Evolutionary conservation across 2,797 vertebrate species (phyloP), one percentile per base, ranked within the genome.

Genomic region (Lemur catta): DNA sequence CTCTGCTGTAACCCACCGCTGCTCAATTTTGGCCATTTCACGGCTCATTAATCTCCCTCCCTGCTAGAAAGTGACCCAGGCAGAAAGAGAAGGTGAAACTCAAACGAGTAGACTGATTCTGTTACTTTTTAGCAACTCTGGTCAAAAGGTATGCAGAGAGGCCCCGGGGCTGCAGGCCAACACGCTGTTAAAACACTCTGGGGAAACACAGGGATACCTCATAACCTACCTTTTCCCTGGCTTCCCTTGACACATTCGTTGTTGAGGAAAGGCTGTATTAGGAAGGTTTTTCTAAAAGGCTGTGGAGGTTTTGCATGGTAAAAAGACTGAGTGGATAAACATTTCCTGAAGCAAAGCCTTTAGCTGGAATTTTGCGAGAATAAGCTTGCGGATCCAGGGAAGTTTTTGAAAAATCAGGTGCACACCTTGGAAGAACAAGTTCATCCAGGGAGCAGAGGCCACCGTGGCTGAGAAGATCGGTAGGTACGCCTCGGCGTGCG

Each of bases 101-200:
- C 26, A 59, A 59, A 59, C 10, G 4, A 59, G 57, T 59, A 28
- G 57, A 59, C 65, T n/a, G 63, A n/a, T 20, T n/a, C 33, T 65
- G 63, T 65, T 65, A 65, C 76, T 75, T 90, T 92, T 95, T 89
- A 94, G 91, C 89, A 79, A 22, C 9, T 38, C 57, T 41, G 57
- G 89, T 63, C 55, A 38, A 38, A 79, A 87, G 89, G 30, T 65
- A 78, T 82, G 79, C 10, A 7, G 14, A 80, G 24, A 59, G 72
- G 59, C 11, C 41, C 5, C 8, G 9, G 41, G 11, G 63, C 38
- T 30, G 33, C 52, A 35, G 79, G 33, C 17, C 30, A 20, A 18
- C 5, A 43, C 3, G 22, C 24, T 5, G 52, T 38, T 24, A 30
- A 55, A 22, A 13, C 24, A 20, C 28, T 18, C 43, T 4, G 0